These are phyloP conservation scores for Peribatodes rhomboidaria DNA, from an alignment of 2,888 invertebrate species.

Conservation along the genomic window DNA sequence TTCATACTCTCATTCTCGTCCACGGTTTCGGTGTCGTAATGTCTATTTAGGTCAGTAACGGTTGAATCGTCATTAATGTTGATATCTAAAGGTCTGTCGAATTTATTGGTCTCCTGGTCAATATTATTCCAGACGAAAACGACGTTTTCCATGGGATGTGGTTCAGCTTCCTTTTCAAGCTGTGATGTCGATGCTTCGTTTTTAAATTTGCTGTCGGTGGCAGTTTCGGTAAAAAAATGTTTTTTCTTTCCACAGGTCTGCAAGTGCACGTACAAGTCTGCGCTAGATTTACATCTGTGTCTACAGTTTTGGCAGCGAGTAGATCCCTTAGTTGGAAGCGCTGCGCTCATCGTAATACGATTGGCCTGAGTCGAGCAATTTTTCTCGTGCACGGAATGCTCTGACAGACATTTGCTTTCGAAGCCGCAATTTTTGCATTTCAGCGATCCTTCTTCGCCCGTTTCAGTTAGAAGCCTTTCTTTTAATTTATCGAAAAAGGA, in stretches of 20 bases:
- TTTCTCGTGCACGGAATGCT: conserved; percentile 93
- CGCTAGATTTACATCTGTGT: conserved; percentile 94
- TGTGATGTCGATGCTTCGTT: conserved; percentile 65
- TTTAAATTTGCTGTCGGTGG: conserved; percentile 66
- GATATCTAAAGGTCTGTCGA: conserved; percentile 76
- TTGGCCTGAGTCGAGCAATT: conserved; percentile 85
- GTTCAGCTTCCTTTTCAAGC: conserved; percentile 77
- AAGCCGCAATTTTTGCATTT: conserved; percentile 91
- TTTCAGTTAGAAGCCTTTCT: conserved; percentile 89
- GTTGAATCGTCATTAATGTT: conserved; percentile 81
- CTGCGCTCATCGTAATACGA: conserved; percentile 68
- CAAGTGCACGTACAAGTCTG: conserved; percentile 91
- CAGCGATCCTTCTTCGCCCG: conserved; percentile 88
- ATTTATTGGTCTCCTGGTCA: conserved; percentile 73
- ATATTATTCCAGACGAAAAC: conserved; percentile 94
- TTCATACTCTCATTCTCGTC: conserved; percentile 87
- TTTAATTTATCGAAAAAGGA: conserved; percentile 94
- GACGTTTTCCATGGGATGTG: conserved; percentile 93
- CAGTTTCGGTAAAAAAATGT: conserved; percentile 63
- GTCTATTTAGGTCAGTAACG: conserved; percentile 69
- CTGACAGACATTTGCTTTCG: conserved; percentile 93
- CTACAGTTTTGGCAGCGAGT: conserved; percentile 95
- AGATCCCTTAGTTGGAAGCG: conserved; percentile 87
- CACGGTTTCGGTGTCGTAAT: conserved; percentile 71
- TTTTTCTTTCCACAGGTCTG: conserved; percentile 88